A percentile compares a stretch with the other conserved stretches of the same genome.
Evolutionary conservation across 2,888 invertebrate genomes (phyloP).

Genomic region (Melipona beecheii): DNA sequence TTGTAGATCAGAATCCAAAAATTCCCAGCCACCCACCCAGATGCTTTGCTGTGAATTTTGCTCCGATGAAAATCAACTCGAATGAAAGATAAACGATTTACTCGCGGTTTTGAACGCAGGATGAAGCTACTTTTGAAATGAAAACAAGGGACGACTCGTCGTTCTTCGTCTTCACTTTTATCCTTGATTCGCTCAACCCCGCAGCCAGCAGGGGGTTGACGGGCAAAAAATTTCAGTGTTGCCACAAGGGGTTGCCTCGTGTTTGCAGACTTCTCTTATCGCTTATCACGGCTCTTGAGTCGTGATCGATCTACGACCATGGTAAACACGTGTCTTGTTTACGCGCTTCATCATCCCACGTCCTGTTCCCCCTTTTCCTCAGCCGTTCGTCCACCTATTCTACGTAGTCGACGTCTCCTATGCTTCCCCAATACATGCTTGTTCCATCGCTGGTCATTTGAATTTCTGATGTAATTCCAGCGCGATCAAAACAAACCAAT

Average conservation of each 20-base stretch:
- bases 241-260: conserved; percentile 1
- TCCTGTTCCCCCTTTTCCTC: not conserved
- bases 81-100: too few species aligned
- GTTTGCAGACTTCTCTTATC: conserved; percentile 55
- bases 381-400: conserved; percentile 13
- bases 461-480: conserved; percentile 53
- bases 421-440: not conserved
- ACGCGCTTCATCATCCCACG: conserved; percentile 46
- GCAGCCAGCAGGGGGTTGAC: too few species aligned
- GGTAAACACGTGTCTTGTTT: conserved; percentile 70
- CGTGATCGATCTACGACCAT: conserved; percentile 64
- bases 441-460: conserved; percentile 22
- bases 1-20: too few species aligned
- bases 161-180: too few species aligned
- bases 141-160: too few species aligned
- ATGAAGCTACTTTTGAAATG: too few species aligned
- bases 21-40: too few species aligned
- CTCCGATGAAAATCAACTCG: too few species aligned
- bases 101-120: too few species aligned
- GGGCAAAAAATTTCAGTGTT: conserved; percentile 2
- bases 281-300: conserved; percentile 59
- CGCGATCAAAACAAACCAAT: conserved; percentile 43
- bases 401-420: not conserved
- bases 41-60: too few species aligned
- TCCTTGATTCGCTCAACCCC: too few species aligned